A percentile compares a stretch with the other conserved stretches of the same genome.
Conservation (phyloP, 1,140 invertebrate species). For the Drosophila novamexicana region DNA sequence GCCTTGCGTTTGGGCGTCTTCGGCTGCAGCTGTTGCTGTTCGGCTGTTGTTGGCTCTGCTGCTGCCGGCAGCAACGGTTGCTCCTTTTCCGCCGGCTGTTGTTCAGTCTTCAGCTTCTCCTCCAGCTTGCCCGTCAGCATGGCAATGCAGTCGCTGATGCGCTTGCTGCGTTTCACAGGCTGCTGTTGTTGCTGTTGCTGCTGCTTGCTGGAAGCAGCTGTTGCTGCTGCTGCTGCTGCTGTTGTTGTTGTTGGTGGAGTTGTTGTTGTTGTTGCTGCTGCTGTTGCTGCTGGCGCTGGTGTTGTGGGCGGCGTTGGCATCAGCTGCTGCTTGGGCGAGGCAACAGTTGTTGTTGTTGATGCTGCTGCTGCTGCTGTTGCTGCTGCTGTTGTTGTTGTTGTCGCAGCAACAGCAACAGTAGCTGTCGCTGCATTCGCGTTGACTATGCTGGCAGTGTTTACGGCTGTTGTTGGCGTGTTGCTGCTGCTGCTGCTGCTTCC, state of each 20-base stretch:
- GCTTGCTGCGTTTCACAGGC: conserved; percentile 80
- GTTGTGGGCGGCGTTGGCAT: conserved; percentile 55
- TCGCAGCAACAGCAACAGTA: conserved; percentile 2
- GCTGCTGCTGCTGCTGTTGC: background rate
- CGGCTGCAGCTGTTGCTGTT: conserved; percentile 33
- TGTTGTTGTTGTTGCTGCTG: background rate
- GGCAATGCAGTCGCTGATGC: conserved; percentile 86
- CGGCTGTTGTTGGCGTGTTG: background rate
- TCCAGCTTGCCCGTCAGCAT: conserved; percentile 86
- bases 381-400: conserved; percentile 4
- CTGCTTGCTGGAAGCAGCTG: conserved; percentile 10
- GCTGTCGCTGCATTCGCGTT: conserved; percentile 13
- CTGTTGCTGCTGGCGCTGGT: conserved; percentile 39
- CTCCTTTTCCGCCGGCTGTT: conserved; percentile 33
- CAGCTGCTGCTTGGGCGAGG: conserved; percentile 49
- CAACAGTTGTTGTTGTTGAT: conserved; percentile 21
- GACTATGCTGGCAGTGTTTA: conserved; percentile 2
- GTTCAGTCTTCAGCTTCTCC: conserved; percentile 83
- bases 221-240: conserved; percentile 7
- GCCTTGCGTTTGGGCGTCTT: conserved; percentile 78
- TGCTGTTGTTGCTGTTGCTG: conserved; percentile 20
- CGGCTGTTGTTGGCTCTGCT: conserved; percentile 2
- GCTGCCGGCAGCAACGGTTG: background rate
- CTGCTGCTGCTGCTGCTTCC: conserved; percentile 4
- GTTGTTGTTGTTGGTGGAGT: conserved; percentile 21